Conservation (phyloP, 2,113 vertebrate genomes). For the Channa maculata region DNA sequence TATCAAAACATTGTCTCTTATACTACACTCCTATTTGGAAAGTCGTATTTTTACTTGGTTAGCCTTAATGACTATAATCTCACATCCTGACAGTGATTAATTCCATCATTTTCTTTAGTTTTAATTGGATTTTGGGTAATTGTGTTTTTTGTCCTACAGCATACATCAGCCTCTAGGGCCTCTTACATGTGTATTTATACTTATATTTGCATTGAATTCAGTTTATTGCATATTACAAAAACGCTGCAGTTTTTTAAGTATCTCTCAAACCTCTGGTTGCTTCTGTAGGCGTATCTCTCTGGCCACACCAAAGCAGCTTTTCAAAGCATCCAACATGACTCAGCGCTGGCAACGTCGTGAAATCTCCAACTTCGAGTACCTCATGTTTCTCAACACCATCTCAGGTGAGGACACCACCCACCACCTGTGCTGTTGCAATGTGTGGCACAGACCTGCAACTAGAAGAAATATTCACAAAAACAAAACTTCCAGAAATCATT, state of each 20-base stretch:
- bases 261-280: not conserved
- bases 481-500: not conserved
- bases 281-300: slow-evolving; percentile 91
- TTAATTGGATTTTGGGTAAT: slow-evolving; percentile 86
- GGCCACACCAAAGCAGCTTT: slow-evolving; percentile 94
- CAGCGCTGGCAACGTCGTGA: slow-evolving; percentile 97
- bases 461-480: not conserved
- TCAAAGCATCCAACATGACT: slow-evolving; percentile 97
- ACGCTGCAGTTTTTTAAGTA: not conserved
- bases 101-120: slow-evolving; percentile 86
- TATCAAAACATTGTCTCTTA: slow-evolving; percentile 18
- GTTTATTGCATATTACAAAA: slow-evolving; percentile 60
- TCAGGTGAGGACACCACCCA: slow-evolving; percentile 85
- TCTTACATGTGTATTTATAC: slow-evolving; percentile 11
- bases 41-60: slow-evolving; percentile 64
- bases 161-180: slow-evolving; percentile 65
- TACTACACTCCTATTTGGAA: slow-evolving; percentile 38
- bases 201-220: slow-evolving; percentile 27
- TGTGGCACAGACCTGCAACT: not conserved
- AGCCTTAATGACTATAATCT: slow-evolving; percentile 83
- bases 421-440: not conserved
- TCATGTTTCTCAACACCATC: slow-evolving; percentile 97
- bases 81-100: slow-evolving; percentile 85
- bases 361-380: slow-evolving; percentile 98
- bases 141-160: slow-evolving; percentile 79